Base-by-base conservation (phyloP, 2,113 vertebrate species). In the Girardinichthys multiradiatus region DNA sequence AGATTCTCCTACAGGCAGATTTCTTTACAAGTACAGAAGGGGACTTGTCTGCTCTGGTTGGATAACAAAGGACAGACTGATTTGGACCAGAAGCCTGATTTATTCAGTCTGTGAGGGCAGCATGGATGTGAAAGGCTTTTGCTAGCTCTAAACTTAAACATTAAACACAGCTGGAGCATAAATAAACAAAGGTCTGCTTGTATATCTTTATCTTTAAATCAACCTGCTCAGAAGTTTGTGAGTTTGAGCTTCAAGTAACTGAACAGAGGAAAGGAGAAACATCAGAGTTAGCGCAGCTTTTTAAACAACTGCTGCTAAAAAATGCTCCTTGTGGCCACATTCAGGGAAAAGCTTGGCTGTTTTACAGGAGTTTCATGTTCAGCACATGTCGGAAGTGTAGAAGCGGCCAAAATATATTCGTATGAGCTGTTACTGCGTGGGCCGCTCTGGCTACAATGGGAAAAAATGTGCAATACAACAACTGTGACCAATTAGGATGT, bases 131-230 rank as follows among this genome's bases (percentile, higher is more conserved):
- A 69, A 83, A 64, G 58, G 57, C 58, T 74, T 82, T 80, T 65
- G 71, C 83, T 61, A 68, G 61, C 60, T 82, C 84, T 85, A 84
- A 84, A 75, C 81, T 76, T 87, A 79, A 70, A 74, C 76, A 68
- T 74, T 86, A 71, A 86, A 45, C 2, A 14, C 59, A 70, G 68
- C 51, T 80, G 17, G 42, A 17, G 14, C 42, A 45, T n/a, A 76
- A 89, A 73, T 37, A 64, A 85, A 57, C 72, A 72, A 4, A 51
- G 31, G 8, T 24, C 48, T 51, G 48, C 48, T 54, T 54, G 48
- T 54, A n/a, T 54, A 54, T 54, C 24, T 54, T 54, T 11, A 54
- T 21, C 48, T 54, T 54, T 8, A 54, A 21, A 54, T 21, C 48
- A 54, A n/a, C 48, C 37, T 13, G 13, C 37, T 39, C 37, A 17